Base-by-base conservation (phyloP, 2,113 vertebrate species). In the Oryzias curvinotus region DNA sequence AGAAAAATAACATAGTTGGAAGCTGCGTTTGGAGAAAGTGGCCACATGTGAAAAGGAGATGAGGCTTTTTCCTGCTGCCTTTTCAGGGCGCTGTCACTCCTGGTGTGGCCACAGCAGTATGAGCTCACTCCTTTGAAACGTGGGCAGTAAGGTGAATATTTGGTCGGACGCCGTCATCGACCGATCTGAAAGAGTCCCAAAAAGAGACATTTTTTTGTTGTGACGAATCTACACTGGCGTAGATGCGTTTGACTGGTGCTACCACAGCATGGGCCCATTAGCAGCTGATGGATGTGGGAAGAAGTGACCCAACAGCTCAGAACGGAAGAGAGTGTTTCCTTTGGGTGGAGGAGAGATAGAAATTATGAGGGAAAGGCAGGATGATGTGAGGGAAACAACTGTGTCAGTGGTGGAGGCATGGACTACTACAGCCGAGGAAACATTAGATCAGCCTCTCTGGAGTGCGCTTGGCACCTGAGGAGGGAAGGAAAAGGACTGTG, bases 281-380 rank as follows among this genome's bases (percentile, higher is more conserved):
- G 85, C 84, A 81, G 82, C 84, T 90, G 89, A 90, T 90, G 80
- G 85, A 91, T 91, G 88, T 86, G 78, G 78, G 83, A 78, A 85
- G 80, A 85, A 85, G 84, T 86, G 88, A 84, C 85, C 87, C 78
- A 72, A 54, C 66, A 77, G 77, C 81, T 78, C 75, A 28, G 72
- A 84, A 76, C 75, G 82, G 82, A 84, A 89, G 71, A 66, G 78
- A 77, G 70, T 52, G 73, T 84, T 91, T 92, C 88, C 87, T 82
- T 77, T 76, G 81, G 82, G 69, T 71, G 59, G 41, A 46, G 65
- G 42, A 74, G 55, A 76, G 80, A 83, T 75, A 80, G 56, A 77
- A 75, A 68, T 57, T 71, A 66, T 52, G 75, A 83, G 71, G 71
- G 66, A 80, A 71, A 65, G 63, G 67, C 48, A 57, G 48, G 26